A percentile compares a stretch with the other conserved stretches of the same genome.
These are phyloP conservation scores for Lasioglossum malachurum DNA, from an alignment of 2,888 invertebrate species.

Conservation along the genomic window DNA sequence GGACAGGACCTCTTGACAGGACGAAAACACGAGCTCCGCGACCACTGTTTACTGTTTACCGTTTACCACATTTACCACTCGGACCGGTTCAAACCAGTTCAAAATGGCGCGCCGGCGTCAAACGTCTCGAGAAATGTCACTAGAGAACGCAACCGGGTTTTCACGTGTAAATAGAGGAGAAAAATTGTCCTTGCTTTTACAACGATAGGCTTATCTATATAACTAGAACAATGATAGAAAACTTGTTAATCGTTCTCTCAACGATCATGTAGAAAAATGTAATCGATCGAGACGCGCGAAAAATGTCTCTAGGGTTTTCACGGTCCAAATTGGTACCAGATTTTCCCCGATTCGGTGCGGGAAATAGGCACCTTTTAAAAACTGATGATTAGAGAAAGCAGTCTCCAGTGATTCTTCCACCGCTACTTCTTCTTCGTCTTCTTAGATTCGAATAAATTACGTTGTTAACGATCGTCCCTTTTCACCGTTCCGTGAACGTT, in stretches of 20 bases:
- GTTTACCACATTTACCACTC: neutral
- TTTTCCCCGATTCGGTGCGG: neutral
- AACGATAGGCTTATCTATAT: neutral
- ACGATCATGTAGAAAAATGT: conserved; percentile 1
- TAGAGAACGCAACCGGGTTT: neutral
- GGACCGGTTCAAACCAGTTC: neutral
- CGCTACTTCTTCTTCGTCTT: neutral
- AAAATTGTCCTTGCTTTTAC: neutral
- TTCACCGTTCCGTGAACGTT: conserved; percentile 12
- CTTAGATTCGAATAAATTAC: conserved; percentile 18
- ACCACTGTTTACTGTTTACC: conserved; percentile 6
- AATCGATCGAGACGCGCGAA: neutral
- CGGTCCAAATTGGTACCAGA: neutral
- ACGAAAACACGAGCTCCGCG: neutral
- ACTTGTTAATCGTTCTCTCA: neutral
- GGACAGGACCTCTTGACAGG: conserved; percentile 33
- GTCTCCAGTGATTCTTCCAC: neutral
- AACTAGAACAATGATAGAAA: neutral
- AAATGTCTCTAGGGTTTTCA: neutral
- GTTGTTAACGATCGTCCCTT: conserved; percentile 32
- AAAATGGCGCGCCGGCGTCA: neutral
- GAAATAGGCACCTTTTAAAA: neutral
- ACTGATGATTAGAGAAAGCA: neutral
- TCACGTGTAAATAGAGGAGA: neutral
- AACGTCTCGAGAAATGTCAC: conserved; percentile 16